Evolutionary conservation across 2,888 invertebrate genomes (phyloP), one percentile per base, ranked within the genome.

Genomic region (Drosophila fungiperda): DNA sequence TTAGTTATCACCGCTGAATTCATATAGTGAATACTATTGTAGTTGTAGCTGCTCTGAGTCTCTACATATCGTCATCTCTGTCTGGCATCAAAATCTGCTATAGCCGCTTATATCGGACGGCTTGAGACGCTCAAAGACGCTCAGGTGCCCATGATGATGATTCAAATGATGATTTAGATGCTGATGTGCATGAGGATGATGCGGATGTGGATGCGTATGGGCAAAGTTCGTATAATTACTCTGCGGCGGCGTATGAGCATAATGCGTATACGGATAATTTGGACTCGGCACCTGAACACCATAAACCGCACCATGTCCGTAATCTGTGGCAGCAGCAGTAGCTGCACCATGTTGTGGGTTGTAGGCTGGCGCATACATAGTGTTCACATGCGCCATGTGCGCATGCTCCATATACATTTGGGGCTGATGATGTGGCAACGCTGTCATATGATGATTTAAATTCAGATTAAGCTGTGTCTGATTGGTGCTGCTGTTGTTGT

Each of bases 261-360:
- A 93, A 48, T 93, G 93, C 32, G 93, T 93, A 53, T 95, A 95
- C 1, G 96, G 95, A 92, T 96, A 96, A 91, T 95, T 95, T 42
- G 96, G 95, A 91, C 95, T 95, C 57, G 96, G 95, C 91, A 96
- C 94, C 91, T 96, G 96, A 45, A 45, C 45, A 45, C 45, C 45
- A 45, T 45, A 45, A 1, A 77, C 23, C n/a, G 54, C 72, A 29
- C 67, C 59, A 36, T 80, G 84, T 1, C 79, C 55, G 12, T 82
- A 82, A 59, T 71, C 76, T 2, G 58, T 52, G 40, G 75, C 68
- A 12, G 72, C 50, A 20, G 75, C n/a, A 3, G 52, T 71, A 4
- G 78, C 72, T 29, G 85, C 91, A 40, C 89, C 83, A 76, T 93
- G 93, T 35, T 89, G 91, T 1, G 79, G 89, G 3, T 76, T 81